These are phyloP conservation scores for Drosophila nigromelanica DNA, from an alignment of 1,140 invertebrate genomes.

Conservation along the genomic window DNA sequence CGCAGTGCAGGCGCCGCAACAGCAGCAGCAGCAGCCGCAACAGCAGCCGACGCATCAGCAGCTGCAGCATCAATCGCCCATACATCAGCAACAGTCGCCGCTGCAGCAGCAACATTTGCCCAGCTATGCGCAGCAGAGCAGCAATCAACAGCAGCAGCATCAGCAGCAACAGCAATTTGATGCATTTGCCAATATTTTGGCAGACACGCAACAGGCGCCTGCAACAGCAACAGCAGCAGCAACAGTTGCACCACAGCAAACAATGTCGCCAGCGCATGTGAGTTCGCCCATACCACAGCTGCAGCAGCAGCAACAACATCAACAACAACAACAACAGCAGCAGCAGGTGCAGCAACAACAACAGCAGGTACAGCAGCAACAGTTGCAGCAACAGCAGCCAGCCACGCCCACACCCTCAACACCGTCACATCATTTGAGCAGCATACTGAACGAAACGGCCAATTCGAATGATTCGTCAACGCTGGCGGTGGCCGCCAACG, in stretches of 20 bases:
- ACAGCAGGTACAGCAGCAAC: conserved; percentile 40
- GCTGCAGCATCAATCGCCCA: conserved; percentile 67
- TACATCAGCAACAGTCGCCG: conserved; percentile 67
- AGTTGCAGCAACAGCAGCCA: conserved; percentile 29
- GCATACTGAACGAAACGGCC: conserved; percentile 78
- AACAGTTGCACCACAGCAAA: conserved; percentile 43
- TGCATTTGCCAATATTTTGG: conserved; percentile 64
- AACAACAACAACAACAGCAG: conserved; percentile 52
- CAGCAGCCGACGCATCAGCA: conserved; percentile 46
- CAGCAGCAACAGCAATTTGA: conserved; percentile 71
- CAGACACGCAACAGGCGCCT: conserved; percentile 35
- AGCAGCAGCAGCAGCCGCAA: conserved; percentile 44
- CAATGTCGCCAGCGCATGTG: conserved; percentile 69
- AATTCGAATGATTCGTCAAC: conserved; percentile 82
- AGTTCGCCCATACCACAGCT: conserved; percentile 71
- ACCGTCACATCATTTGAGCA: conserved; percentile 76
- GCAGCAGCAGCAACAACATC: conserved; percentile 42
- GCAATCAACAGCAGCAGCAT: conserved; percentile 57
- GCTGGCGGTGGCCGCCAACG: conserved; percentile 75
- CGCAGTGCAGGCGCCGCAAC: conserved; percentile 35
- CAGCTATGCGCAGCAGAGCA: conserved; percentile 70
- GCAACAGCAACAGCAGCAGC: conserved; percentile 17
- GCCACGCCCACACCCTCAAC: conserved; percentile 51
- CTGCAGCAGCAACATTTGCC: conserved; percentile 59
- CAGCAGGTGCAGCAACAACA: conserved; percentile 40